Evolutionary conservation across 2,888 invertebrate species (phyloP).

Genomic region (Hanleya hanleyi): DNA sequence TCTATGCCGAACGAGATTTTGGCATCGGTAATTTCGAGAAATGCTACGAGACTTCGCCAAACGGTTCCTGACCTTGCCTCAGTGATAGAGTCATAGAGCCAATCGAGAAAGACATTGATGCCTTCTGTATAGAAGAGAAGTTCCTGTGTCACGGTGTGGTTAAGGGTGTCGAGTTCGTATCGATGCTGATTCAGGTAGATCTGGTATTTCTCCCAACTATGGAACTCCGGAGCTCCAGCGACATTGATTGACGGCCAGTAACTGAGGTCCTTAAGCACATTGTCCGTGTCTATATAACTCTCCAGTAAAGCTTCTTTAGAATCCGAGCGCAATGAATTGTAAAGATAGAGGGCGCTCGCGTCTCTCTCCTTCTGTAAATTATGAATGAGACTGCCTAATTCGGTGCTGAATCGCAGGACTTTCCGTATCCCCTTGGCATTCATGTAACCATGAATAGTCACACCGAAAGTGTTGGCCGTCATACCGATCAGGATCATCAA

Average conservation of each 20-base stretch:
- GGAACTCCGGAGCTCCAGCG: conserved; percentile 40
- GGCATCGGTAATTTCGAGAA: conserved; percentile 59
- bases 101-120: conserved; percentile 59
- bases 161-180: conserved; percentile 52
- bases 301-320: conserved; percentile 53
- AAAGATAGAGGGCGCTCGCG: conserved; percentile 59
- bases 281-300: conserved; percentile 55
- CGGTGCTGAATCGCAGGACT: conserved; percentile 37
- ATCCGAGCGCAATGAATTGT: conserved; percentile 51
- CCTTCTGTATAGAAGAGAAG: conserved; percentile 59
- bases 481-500: conserved; percentile 54
- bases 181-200: conserved; percentile 58
- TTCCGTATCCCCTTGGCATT: background rate
- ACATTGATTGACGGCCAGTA: conserved; percentile 50
- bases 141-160: conserved; percentile 53
- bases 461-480: conserved; percentile 53
- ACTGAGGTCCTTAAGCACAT: conserved; percentile 49
- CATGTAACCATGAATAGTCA: background rate
- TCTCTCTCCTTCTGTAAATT: conserved; percentile 61
- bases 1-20: conserved; percentile 63
- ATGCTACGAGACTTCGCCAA: conserved; percentile 63
- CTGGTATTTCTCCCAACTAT: conserved; percentile 49
- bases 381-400: conserved; percentile 47
- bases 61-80: conserved; percentile 56
- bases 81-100: conserved; percentile 73